These are phyloP conservation scores for Zoanthus sociatus DNA, from an alignment of 92 coral and sea anemone genomes.

Conservation along the genomic window DNA sequence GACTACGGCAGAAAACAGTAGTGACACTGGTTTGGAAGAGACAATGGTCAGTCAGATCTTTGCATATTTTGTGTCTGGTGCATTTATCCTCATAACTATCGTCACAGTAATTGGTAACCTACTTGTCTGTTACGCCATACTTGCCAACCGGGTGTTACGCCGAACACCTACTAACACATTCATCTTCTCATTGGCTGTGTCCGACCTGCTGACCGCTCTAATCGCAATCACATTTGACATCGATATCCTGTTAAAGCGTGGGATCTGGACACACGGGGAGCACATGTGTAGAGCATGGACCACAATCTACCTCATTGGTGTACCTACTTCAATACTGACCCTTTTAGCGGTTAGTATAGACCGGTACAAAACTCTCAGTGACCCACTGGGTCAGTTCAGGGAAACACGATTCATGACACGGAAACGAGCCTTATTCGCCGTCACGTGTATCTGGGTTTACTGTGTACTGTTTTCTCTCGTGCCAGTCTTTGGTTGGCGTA, in stretches of 20 bases:
- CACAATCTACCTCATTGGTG: constrained; percentile 60
- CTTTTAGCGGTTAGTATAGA: constrained; percentile 82
- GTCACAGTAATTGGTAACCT: constrained; percentile 81
- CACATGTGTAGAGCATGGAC: constrained; percentile 69
- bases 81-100: constrained; percentile 57
- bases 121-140: constrained; percentile 83
- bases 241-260: constrained; percentile 67
- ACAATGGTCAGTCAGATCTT: neutral
- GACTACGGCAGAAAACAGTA: neutral
- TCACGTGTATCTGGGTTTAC: constrained; percentile 65
- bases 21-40: neutral
- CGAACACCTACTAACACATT: constrained; percentile 84
- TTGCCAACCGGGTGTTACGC: constrained; percentile 69
- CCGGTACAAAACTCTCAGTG: constrained; percentile 81
- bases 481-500: constrained; percentile 64
- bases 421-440: constrained; percentile 57
- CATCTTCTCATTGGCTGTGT: constrained; percentile 81
- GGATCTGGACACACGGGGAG: constrained; percentile 73
- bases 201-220: constrained; percentile 15
- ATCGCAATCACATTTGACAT: constrained; percentile 60
- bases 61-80: constrained; percentile 6
- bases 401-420: constrained; percentile 76
- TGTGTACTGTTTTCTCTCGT: constrained; percentile 66
- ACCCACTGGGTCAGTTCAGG: constrained; percentile 70
- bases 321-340: constrained; percentile 78